Evolutionary conservation across 1,140 invertebrate genomes (phyloP).

Genomic region (Drosophila kepulauana): DNA sequence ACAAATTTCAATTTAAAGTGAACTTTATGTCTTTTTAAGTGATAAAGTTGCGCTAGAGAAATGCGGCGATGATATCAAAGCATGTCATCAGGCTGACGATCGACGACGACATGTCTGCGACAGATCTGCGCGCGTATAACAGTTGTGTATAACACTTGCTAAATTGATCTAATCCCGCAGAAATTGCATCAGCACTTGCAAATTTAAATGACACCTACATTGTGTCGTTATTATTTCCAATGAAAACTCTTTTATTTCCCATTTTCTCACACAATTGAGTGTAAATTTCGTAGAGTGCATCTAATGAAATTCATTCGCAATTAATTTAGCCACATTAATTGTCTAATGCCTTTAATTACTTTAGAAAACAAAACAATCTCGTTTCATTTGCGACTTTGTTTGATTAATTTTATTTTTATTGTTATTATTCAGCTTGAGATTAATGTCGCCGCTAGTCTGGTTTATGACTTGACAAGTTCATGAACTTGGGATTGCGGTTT

Average conservation of each 20-base stretch:
- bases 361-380: conserved; percentile 6
- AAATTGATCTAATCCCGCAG: conserved; percentile 27
- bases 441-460: background rate
- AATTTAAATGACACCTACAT: conserved; percentile 28
- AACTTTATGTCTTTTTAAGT: conserved; percentile 76
- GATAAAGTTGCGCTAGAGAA: conserved; percentile 56
- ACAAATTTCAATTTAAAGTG: conserved; percentile 68
- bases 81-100: conserved; percentile 20
- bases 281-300: background rate
- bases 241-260: no score
- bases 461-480: conserved; percentile 15
- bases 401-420: conserved; percentile 11
- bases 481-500: conserved; percentile 27
- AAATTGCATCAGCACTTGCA: conserved; percentile 25
- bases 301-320: background rate
- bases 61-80: conserved; percentile 37
- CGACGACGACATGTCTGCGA: background rate
- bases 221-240: background rate
- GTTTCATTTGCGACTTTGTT: conserved; percentile 14
- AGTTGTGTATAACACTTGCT: conserved; percentile 13
- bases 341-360: background rate
- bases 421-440: background rate
- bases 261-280: background rate
- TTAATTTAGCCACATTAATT: conserved; percentile 5
- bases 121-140: conserved; percentile 3